phyloP scores from a whole-genome alignment of 2,888 invertebrate species.

The Dioctria rufipes region DNA sequence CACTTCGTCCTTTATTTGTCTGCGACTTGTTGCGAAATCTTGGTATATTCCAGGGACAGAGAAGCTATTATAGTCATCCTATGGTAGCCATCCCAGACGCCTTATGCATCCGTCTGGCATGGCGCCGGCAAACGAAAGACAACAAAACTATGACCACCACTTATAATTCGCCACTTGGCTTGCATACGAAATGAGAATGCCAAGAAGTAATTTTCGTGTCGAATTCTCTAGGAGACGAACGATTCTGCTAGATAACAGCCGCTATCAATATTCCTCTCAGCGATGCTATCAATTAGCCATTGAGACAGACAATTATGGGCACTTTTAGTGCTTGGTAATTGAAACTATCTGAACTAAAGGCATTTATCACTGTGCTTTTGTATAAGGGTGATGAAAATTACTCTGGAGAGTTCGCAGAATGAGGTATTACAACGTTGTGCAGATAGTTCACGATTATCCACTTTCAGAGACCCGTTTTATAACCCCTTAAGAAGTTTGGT shows the following conservation, averaged over 20 bases:
- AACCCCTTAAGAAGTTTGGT: no score
- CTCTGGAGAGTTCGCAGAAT: no score
- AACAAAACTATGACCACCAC: neutral
- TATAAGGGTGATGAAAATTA: neutral
- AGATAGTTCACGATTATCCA: no score
- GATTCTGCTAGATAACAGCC: neutral
- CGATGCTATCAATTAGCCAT: slow-evolving; percentile 34
- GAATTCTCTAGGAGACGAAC: slow-evolving; percentile 7
- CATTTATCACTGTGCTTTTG: neutral
- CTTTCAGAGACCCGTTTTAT: no score
- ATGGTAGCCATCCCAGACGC: no score
- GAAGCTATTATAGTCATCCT: no score
- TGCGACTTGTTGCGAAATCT: no score
- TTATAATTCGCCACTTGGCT: slow-evolving; percentile 25
- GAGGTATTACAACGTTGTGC: no score
- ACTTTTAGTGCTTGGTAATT: slow-evolving; percentile 30
- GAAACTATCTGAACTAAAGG: slow-evolving; percentile 6
- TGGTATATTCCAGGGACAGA: no score
- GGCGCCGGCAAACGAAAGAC: no score
- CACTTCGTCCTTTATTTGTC: no score
- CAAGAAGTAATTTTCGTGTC: slow-evolving; percentile 14
- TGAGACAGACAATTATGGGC: slow-evolving; percentile 27
- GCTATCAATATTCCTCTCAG: slow-evolving; percentile 17
- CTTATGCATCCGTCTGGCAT: no score
- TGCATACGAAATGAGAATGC: slow-evolving; percentile 26